These are phyloP conservation scores for Sander vitreus DNA, from an alignment of 2,113 vertebrate species.

Conservation along the genomic window DNA sequence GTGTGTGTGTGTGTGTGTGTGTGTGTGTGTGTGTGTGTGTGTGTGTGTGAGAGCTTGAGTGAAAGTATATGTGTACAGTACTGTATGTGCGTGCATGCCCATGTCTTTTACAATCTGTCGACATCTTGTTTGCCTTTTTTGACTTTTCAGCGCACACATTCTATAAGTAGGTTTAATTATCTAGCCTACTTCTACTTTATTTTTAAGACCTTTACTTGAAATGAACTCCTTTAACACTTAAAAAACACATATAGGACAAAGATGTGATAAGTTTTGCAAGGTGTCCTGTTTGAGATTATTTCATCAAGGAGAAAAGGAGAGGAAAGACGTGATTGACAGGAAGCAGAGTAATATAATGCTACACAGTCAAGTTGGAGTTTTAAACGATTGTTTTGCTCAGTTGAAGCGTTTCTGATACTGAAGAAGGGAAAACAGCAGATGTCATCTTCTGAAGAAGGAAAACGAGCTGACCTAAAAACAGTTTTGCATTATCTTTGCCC, in stretches of 20 bases:
- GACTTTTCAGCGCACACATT: neutral
- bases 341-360: neutral
- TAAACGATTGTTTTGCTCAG: neutral
- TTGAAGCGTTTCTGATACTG: neutral
- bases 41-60: slow-evolving; percentile 10
- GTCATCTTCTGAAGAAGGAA: neutral
- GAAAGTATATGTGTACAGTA: slow-evolving; percentile 5
- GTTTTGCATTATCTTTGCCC: neutral
- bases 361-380: neutral
- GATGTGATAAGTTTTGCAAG: neutral
- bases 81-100: neutral
- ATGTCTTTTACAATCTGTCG: neutral
- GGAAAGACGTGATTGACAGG: neutral
- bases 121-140: neutral
- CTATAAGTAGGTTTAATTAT: neutral
- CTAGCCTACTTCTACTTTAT: neutral
- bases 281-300: neutral
- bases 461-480: neutral
- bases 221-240: neutral
- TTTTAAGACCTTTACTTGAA: neutral
- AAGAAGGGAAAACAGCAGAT: neutral
- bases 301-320: neutral
- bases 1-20: slow-evolving; percentile 24
- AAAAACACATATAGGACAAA: neutral
- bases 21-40: slow-evolving; percentile 28